These are phyloP conservation scores for Ferrisia virgata DNA, from an alignment of 2,888 invertebrate genomes.

Conservation along the genomic window DNA sequence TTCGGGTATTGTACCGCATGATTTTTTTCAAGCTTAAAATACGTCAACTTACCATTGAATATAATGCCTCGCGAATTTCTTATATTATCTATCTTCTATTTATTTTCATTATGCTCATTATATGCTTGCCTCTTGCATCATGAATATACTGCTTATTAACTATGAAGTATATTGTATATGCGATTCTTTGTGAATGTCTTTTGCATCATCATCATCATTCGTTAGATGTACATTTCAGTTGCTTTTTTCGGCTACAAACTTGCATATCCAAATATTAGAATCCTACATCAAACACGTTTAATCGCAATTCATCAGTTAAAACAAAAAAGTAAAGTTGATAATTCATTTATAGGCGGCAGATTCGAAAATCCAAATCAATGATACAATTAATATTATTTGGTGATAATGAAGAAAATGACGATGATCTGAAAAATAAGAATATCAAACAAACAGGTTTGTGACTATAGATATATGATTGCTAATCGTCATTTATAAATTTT, in stretches of 20 bases:
- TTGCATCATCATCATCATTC: no score
- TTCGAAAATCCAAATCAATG: slow-evolving; percentile 86
- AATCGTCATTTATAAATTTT: no score
- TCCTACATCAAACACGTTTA: no score
- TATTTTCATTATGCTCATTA: not conserved
- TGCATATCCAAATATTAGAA: no score
- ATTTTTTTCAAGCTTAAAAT: not conserved
- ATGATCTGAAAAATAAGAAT: slow-evolving; percentile 89
- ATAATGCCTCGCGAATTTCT: not conserved
- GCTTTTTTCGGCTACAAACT: no score
- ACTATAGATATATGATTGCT: no score
- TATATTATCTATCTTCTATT: not conserved
- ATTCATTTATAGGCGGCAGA: slow-evolving; percentile 64
- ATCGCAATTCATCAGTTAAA: no score
- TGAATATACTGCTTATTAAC: not conserved
- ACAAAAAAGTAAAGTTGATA: not conserved
- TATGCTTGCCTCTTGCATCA: not conserved
- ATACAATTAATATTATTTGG: slow-evolving; percentile 85
- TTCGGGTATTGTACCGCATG: no score
- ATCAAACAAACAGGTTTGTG: slow-evolving; percentile 79
- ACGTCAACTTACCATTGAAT: not conserved
- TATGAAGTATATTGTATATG: no score
- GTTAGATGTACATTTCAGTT: no score
- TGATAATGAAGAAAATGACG: slow-evolving; percentile 68
- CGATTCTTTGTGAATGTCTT: no score